Evolutionary conservation across 2,797 vertebrate species (phyloP).

Genomic region (Urocyon cinereoargenteus): DNA sequence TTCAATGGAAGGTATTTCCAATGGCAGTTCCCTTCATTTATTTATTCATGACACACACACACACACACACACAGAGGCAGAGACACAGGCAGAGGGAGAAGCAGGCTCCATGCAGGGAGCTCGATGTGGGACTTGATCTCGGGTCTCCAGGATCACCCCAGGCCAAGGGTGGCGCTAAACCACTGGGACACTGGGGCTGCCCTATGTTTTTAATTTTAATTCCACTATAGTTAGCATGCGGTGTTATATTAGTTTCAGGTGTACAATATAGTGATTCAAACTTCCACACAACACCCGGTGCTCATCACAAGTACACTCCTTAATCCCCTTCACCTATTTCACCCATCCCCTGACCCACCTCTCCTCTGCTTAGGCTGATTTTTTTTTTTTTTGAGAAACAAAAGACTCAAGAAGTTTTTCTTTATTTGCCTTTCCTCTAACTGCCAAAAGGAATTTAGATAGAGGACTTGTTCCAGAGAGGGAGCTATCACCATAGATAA

Average conservation of each 20-base stretch:
- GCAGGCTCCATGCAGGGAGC: too few relatives aligned
- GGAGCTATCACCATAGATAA: not conserved
- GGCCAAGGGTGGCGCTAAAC: too few relatives aligned
- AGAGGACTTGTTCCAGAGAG: not conserved
- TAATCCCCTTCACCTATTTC: not conserved
- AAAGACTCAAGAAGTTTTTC: not conserved
- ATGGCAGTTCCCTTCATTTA: constrained; percentile 78
- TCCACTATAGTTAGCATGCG: not conserved
- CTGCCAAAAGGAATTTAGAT: not conserved
- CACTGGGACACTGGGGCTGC: too few relatives aligned
- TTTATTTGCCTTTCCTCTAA: not conserved
- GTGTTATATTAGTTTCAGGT: not conserved
- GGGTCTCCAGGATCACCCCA: too few relatives aligned
- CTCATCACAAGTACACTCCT: not conserved
- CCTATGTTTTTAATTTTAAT: not conserved
- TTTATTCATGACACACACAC: too few relatives aligned
- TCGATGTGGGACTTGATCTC: too few relatives aligned
- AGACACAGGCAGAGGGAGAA: too few relatives aligned
- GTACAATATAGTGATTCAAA: not conserved
- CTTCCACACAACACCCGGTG: not conserved
- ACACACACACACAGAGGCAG: too few relatives aligned
- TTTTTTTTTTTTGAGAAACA: not conserved
- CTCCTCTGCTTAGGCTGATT: not conserved
- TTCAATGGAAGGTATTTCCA: constrained; percentile 81
- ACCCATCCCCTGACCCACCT: not conserved